These are phyloP conservation scores for Chauna torquata DNA, from an alignment of 2,113 vertebrate genomes.

Conservation along the genomic window DNA sequence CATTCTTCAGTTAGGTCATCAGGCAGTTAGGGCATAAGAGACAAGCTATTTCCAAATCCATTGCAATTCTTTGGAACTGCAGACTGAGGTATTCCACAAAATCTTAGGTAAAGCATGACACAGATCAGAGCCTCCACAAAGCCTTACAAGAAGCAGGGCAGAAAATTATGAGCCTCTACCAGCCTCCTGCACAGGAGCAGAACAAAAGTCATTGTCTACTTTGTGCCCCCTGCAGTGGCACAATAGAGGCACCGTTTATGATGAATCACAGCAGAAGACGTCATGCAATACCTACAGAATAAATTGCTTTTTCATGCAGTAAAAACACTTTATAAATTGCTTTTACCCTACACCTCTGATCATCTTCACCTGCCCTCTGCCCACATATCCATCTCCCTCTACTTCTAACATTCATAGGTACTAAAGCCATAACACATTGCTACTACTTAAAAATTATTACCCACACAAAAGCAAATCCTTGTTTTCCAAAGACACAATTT, in stretches of 20 bases:
- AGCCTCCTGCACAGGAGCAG: background rate
- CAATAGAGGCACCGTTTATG: background rate
- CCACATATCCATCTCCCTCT: background rate
- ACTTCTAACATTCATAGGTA: background rate
- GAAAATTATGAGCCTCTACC: background rate
- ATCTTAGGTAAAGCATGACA: background rate
- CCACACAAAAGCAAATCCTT: background rate
- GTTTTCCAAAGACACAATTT: background rate
- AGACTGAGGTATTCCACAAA: background rate
- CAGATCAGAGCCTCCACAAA: background rate
- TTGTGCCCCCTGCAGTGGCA: background rate
- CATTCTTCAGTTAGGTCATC: background rate
- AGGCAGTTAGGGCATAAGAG: background rate
- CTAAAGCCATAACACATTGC: background rate
- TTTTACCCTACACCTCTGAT: background rate
- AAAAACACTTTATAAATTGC: constrained; percentile 14
- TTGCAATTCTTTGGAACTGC: background rate
- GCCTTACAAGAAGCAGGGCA: background rate
- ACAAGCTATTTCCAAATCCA: background rate
- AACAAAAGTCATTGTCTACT: background rate
- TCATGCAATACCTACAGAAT: background rate
- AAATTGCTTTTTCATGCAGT: background rate
- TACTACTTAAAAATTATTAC: background rate
- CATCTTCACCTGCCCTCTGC: background rate
- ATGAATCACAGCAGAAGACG: background rate